Evolutionary conservation across 1,140 invertebrate species (phyloP).

Genomic region (Euglossa dilemma): DNA sequence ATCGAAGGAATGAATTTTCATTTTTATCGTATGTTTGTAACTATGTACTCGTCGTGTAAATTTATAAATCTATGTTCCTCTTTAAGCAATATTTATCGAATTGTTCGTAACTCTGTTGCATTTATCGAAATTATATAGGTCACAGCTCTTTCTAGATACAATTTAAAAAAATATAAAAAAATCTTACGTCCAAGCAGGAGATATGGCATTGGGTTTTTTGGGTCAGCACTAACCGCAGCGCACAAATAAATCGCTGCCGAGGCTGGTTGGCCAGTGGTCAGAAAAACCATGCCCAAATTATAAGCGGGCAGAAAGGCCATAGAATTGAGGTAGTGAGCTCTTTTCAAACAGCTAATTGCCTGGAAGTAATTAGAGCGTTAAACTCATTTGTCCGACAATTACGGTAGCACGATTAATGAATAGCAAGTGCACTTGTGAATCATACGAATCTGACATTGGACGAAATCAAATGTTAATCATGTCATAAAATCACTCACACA

Average conservation of each 20-base stretch:
- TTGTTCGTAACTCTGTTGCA: neutral
- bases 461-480: neutral
- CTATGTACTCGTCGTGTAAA: neutral
- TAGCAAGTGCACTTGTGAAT: neutral
- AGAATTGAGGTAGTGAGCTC: constrained; percentile 79
- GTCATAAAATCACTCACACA: neutral
- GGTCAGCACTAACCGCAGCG: constrained; percentile 70
- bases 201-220: constrained; percentile 71
- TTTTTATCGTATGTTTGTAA: neutral
- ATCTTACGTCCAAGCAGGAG: constrained; percentile 76
- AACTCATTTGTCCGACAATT: constrained; percentile 18
- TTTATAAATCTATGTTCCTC: neutral
- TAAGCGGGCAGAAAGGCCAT: constrained; percentile 73
- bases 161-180: neutral
- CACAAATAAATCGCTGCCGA: constrained; percentile 78
- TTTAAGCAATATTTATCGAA: neutral
- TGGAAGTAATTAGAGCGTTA: constrained; percentile 52
- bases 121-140: neutral
- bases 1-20: neutral
- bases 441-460: neutral
- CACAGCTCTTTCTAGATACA: neutral
- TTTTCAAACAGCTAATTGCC: constrained; percentile 80
- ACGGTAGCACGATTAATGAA: neutral
- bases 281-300: constrained; percentile 78
- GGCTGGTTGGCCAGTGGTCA: constrained; percentile 78